phyloP scores from a whole-genome alignment of 2,888 invertebrate species.

The Mantis religiosa region DNA sequence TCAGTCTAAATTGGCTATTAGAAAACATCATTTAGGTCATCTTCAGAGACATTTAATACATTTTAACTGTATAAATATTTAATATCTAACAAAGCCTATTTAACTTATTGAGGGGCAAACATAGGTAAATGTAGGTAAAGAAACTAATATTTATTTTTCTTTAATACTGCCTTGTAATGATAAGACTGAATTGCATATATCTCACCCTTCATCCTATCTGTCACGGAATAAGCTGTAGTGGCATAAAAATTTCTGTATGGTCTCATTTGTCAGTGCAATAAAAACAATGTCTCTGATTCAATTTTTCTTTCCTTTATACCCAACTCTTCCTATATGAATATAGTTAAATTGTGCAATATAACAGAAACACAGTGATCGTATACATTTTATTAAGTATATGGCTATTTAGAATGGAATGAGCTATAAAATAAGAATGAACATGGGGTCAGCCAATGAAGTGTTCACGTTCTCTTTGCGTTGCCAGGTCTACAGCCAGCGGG shows the following conservation, averaged over 20 bases:
- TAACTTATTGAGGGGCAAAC: background rate
- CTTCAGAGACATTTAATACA: background rate
- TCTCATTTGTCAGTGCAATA: conserved; percentile 5
- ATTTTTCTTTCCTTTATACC: background rate
- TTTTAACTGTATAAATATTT: background rate
- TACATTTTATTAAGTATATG: too few relatives aligned
- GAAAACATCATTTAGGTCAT: background rate
- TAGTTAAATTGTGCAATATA: too few relatives aligned
- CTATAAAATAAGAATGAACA: too few relatives aligned
- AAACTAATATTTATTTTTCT: background rate
- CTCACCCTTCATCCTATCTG: background rate
- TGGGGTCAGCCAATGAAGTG: too few relatives aligned
- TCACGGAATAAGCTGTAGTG: background rate
- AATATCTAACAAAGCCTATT: background rate
- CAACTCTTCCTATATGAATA: too few relatives aligned
- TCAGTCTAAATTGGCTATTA: background rate
- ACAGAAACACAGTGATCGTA: too few relatives aligned
- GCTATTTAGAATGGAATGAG: too few relatives aligned
- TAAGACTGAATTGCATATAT: background rate
- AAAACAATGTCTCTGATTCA: background rate
- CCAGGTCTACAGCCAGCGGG: too few relatives aligned
- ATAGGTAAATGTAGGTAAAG: background rate
- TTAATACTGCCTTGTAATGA: background rate
- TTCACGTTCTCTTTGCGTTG: too few relatives aligned
- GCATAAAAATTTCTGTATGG: background rate